Percentiles rank a stretch among this genome's conserved stretches.
Evolutionary conservation across 2,797 vertebrate species (phyloP).

Genomic region (Anas bernieri): DNA sequence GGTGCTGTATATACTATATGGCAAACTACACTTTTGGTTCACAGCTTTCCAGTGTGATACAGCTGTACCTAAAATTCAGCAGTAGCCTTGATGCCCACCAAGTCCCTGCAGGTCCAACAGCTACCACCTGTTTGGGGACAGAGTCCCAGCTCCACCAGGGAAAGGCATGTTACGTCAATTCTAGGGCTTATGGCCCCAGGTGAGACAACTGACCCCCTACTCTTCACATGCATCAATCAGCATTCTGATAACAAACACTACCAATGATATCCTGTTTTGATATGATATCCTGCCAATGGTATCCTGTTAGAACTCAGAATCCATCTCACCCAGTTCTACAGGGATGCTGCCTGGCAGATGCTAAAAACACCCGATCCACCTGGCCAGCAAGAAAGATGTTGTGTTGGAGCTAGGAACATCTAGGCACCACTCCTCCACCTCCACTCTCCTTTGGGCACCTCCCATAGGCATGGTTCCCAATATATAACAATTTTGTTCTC

Average conservation of each 20-base stretch:
- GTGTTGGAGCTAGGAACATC: background rate
- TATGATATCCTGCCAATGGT: background rate
- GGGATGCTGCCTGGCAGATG: background rate
- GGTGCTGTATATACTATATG: background rate
- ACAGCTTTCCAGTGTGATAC: background rate
- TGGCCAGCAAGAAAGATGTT: background rate
- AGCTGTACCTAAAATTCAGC: background rate
- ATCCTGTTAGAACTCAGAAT: rapidly evolving
- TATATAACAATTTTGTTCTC: background rate
- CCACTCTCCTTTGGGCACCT: rapidly evolving
- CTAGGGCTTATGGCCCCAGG: background rate
- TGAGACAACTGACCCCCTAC: rapidly evolving
- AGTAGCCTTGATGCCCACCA: background rate
- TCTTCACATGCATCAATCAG: background rate
- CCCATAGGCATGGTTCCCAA: background rate
- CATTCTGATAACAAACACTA: background rate
- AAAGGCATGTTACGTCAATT: background rate
- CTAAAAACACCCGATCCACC: background rate
- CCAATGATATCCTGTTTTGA: background rate
- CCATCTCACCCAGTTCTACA: background rate
- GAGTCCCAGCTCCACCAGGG: background rate
- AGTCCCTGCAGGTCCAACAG: background rate
- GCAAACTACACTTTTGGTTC: background rate
- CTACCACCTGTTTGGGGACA: background rate
- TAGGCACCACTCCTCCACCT: background rate